Evolutionary conservation across 37 sponge, comb jelly and placozoan species (phyloP).

Genomic region (Theonella swinhoei): DNA sequence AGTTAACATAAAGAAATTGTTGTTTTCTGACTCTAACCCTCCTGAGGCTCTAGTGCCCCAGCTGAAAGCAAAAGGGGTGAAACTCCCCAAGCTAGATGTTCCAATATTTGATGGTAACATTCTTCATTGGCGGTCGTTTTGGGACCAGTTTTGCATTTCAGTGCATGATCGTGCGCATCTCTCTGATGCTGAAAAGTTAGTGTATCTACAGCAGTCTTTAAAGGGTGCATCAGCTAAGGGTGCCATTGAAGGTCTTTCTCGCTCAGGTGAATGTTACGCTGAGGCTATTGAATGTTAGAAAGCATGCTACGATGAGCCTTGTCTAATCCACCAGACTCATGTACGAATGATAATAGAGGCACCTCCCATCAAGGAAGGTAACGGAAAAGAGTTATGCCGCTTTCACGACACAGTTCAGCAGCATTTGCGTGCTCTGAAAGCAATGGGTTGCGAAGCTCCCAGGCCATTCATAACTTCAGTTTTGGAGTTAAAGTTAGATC

Average conservation of each 20-base stretch:
- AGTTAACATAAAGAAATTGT: too few species aligned
- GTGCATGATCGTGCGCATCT: background rate
- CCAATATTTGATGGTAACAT: slow-evolving; percentile 14
- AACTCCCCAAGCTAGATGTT: background rate
- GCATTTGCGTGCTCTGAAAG: too few species aligned
- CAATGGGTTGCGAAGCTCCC: slow-evolving; percentile 27
- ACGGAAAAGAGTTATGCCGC: slow-evolving; percentile 28
- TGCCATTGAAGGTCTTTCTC: slow-evolving; percentile 11
- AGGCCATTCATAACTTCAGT: slow-evolving; percentile 40
- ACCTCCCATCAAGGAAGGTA: slow-evolving; percentile 28
- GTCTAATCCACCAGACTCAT: slow-evolving; percentile 31
- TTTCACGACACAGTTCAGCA: too few species aligned
- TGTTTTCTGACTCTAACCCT: too few species aligned
- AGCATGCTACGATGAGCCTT: background rate
- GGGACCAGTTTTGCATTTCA: slow-evolving; percentile 7
- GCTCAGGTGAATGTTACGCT: background rate
- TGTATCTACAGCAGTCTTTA: slow-evolving; percentile 7
- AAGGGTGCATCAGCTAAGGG: background rate
- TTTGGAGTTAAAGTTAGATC: slow-evolving; percentile 31
- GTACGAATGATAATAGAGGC: slow-evolving; percentile 21
- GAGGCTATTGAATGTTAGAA: slow-evolving; percentile 2
- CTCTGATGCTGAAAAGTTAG: slow-evolving; percentile 8
- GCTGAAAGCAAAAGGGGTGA: slow-evolving; percentile 1
- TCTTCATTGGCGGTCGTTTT: slow-evolving; percentile 6
- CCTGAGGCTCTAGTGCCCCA: too few species aligned